Conservation (phyloP, 1,140 invertebrate genomes). For the Laupala kohalensis region DNA sequence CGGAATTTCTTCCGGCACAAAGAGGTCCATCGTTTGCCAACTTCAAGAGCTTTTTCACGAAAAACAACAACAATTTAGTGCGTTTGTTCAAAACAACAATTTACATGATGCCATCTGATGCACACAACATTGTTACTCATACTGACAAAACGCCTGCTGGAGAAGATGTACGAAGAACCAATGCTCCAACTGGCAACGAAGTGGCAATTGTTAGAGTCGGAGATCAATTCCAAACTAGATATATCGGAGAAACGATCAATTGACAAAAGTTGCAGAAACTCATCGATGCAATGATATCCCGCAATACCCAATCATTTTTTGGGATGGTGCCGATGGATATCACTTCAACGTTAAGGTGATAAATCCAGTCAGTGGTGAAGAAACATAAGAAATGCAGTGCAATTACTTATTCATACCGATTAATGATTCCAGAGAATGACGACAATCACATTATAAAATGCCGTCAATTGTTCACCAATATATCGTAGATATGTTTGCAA, state of each 20-base stretch:
- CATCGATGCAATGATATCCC: slow-evolving; percentile 29
- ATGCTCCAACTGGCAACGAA: slow-evolving; percentile 30
- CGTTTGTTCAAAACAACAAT: slow-evolving; percentile 25
- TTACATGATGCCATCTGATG: slow-evolving; percentile 16
- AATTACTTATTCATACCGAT: no score
- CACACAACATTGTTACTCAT: neutral
- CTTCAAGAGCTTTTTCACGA: slow-evolving; percentile 27
- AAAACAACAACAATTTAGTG: slow-evolving; percentile 25
- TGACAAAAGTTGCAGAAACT: slow-evolving; percentile 23
- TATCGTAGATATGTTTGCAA: slow-evolving; percentile 27
- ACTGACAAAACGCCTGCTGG: slow-evolving; percentile 24
- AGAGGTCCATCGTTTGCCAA: no score
- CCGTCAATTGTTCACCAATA: no score
- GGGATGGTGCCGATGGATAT: slow-evolving; percentile 10
- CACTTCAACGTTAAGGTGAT: slow-evolving; percentile 10
- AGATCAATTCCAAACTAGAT: slow-evolving; percentile 24
- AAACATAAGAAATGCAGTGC: neutral
- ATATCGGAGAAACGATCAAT: slow-evolving; percentile 26
- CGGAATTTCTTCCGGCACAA: no score
- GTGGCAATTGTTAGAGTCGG: slow-evolving; percentile 29
- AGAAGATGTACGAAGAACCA: slow-evolving; percentile 30
- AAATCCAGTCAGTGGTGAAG: slow-evolving; percentile 7
- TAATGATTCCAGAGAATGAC: no score
- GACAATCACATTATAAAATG: slow-evolving; percentile 18
- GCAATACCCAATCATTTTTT: slow-evolving; percentile 25